These are phyloP conservation scores for Lasius platythorax DNA, from an alignment of 2,888 invertebrate genomes.

Conservation along the genomic window DNA sequence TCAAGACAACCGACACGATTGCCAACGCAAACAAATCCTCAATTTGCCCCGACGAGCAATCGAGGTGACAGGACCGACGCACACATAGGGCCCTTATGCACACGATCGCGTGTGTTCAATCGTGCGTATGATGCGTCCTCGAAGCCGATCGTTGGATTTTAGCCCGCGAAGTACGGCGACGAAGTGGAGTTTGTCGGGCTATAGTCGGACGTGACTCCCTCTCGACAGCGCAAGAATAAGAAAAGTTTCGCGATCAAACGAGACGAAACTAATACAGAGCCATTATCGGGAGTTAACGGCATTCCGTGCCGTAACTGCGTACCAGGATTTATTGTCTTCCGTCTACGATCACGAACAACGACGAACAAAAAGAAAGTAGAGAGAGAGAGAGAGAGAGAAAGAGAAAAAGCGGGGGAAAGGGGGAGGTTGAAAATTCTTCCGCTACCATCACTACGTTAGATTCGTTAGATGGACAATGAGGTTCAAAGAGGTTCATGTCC, in stretches of 20 bases:
- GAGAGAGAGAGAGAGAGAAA: neutral
- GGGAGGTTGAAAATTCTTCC: conserved; percentile 38
- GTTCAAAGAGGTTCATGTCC: conserved; percentile 54
- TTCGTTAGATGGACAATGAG: conserved; percentile 48
- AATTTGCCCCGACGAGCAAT: conserved; percentile 53
- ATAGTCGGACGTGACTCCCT: conserved; percentile 60
- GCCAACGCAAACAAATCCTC: conserved; percentile 52
- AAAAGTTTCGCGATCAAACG: conserved; percentile 66
- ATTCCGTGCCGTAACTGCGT: conserved; percentile 59
- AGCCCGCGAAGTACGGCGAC: neutral
- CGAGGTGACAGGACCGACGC: conserved; percentile 27
- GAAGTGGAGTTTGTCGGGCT: conserved; percentile 16
- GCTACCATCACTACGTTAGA: conserved; percentile 31
- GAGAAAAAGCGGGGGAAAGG: neutral
- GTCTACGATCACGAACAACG: conserved; percentile 38
- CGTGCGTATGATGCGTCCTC: conserved; percentile 30
- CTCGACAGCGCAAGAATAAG: conserved; percentile 56
- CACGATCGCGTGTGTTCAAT: conserved; percentile 48
- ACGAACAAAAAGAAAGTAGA: neutral
- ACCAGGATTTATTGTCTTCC: conserved; percentile 66
- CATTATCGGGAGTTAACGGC: conserved; percentile 69
- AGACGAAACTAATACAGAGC: conserved; percentile 71
- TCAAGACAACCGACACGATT: conserved; percentile 46
- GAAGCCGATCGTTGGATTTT: conserved; percentile 32
- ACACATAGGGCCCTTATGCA: conserved; percentile 30